Conservation (phyloP, 2,888 invertebrate genomes). For the Biston stratarius region DNA sequence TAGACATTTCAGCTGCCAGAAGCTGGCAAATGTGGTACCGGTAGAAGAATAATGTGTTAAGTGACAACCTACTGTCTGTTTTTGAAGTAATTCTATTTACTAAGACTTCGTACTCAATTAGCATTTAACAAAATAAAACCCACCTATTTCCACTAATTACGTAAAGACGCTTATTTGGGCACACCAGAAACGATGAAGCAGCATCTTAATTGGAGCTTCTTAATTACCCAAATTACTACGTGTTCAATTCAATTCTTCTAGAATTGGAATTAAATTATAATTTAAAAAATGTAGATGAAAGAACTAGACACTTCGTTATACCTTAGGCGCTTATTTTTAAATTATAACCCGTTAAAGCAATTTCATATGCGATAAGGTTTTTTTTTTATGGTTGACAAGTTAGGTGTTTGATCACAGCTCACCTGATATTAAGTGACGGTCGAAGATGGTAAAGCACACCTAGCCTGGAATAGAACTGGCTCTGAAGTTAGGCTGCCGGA, state of each 20-base stretch:
- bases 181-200: slow-evolving; percentile 22
- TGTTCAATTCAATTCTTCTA: slow-evolving; percentile 14
- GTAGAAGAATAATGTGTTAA: not conserved
- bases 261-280: slow-evolving; percentile 25
- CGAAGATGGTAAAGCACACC: too few relatives aligned
- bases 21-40: not conserved
- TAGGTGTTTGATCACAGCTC: too few relatives aligned
- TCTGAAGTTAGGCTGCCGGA: too few relatives aligned
- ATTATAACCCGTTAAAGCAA: too few relatives aligned
- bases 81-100: not conserved
- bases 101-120: not conserved
- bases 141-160: slow-evolving; percentile 13
- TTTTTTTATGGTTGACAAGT: too few relatives aligned
- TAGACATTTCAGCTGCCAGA: too few relatives aligned
- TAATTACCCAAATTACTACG: slow-evolving; percentile 30
- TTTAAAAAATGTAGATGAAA: slow-evolving; percentile 49
- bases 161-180: slow-evolving; percentile 2
- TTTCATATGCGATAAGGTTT: too few relatives aligned
- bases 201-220: slow-evolving; percentile 28
- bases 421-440: too few relatives aligned
- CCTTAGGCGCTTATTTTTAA: too few relatives aligned
- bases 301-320: slow-evolving; percentile 60
- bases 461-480: too few relatives aligned
- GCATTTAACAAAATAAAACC: not conserved
- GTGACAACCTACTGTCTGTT: too few relatives aligned